Evolutionary conservation across 2,797 vertebrate genomes (phyloP), one percentile per base, ranked within the genome.

Genomic region (Champsocephalus gunnari): DNA sequence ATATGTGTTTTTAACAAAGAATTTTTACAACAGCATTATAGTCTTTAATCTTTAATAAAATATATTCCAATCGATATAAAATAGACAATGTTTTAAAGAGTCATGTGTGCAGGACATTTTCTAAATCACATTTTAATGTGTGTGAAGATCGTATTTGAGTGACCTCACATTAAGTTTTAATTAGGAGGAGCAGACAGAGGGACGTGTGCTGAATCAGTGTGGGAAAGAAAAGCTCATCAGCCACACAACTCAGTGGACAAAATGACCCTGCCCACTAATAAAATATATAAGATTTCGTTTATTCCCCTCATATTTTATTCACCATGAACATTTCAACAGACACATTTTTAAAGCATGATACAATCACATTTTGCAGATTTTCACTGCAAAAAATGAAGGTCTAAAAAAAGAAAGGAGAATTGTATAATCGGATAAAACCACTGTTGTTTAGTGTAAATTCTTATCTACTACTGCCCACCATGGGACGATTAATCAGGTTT

Each of bases 101-200:
- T 57, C 51, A 24, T 49, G 28, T 1, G 19, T 32, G 17, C 45
- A 49, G 43, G 16, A 49, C 3, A 44, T 9, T 2, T 12, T 12
- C 12, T 54, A 12, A 63, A 66, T 70, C 38, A 75, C 12, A 43
- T 72, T 56, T 5, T 53, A 24, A 64, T 44, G 60, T 79, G 60
- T 71, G 71, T 62, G 80, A 63, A 60, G 48, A 34, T 51, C 1
- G 41, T 49, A 73, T 86, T 60, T 47, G 90, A 83, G 90, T 96
- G 96, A 96, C 95, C 95, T 94, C 91, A 94, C 94, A 96, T 96
- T 96, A 96, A 95, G 94, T 94, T 96, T 96, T 96, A 96, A 96
- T 96, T 96, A 96, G 93, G 89, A 84, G 92, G 55, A 77, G 82
- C 81, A 86, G 76, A 83, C 88, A 89, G 91, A 89, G 75, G 79